Evolutionary conservation across 1,140 invertebrate species (phyloP).

Genomic region (Tetramorium parvispinum): DNA sequence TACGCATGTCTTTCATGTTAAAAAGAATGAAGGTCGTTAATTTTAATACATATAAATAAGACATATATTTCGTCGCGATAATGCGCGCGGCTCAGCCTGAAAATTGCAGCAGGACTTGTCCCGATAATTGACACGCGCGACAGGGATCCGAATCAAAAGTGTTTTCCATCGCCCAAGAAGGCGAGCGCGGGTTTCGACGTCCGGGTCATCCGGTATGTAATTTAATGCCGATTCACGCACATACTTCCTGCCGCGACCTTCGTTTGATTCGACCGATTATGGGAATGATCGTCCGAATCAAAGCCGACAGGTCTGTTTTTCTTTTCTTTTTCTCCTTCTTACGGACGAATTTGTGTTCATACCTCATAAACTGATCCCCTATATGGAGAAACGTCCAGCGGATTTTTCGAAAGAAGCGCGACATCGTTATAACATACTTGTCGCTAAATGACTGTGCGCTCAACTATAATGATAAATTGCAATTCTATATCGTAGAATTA

Average conservation of each 20-base stretch:
- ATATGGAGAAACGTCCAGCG: slow-evolving; percentile 4
- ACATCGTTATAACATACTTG: not conserved
- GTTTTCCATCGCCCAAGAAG: slow-evolving; percentile 13
- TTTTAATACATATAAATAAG: not conserved
- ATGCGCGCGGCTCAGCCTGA: not conserved
- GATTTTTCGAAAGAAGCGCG: not conserved
- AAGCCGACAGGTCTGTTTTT: slow-evolving; percentile 58
- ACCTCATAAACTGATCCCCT: slow-evolving; percentile 2
- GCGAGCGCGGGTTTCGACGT: not conserved
- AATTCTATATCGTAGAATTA: not conserved
- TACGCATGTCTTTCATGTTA: not conserved
- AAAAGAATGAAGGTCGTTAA: not conserved
- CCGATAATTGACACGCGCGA: slow-evolving; percentile 28
- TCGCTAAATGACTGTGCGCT: not conserved
- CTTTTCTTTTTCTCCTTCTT: not conserved
- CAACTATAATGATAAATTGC: not conserved
- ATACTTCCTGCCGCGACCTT: slow-evolving; percentile 60
- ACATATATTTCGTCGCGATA: not conserved
- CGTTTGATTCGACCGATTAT: not conserved
- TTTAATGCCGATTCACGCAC: slow-evolving; percentile 14
- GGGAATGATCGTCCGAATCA: slow-evolving; percentile 65
- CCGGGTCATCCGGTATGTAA: slow-evolving; percentile 7
- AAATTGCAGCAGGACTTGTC: slow-evolving; percentile 18
- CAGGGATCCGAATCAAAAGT: not conserved
- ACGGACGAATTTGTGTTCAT: slow-evolving; percentile 15